phyloP scores from a whole-genome alignment of 2,113 vertebrate genomes.

The Callocephalon fimbriatum region DNA sequence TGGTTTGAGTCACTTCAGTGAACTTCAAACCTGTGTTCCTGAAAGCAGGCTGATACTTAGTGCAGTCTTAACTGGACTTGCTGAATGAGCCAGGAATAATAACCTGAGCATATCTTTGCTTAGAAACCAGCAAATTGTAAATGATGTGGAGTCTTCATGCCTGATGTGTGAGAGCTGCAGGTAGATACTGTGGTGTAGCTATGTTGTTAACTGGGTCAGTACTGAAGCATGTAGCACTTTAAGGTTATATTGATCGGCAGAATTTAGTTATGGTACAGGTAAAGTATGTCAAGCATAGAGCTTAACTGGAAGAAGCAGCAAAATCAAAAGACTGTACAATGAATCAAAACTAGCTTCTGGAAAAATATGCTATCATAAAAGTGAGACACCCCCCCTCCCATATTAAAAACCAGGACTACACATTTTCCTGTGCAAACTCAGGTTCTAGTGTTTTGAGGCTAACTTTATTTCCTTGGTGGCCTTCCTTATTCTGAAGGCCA shows the following conservation, averaged over 20 bases:
- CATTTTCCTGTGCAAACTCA: background rate
- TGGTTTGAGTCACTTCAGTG: background rate
- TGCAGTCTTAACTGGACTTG: background rate
- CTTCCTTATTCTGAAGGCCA: background rate
- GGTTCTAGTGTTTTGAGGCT: background rate
- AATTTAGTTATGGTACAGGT: background rate
- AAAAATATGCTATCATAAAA: background rate
- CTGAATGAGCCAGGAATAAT: background rate
- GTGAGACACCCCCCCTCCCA: accelerated
- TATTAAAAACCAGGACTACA: background rate
- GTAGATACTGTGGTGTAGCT: background rate
- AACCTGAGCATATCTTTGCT: background rate
- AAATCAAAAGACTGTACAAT: background rate
- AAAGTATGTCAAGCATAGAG: background rate
- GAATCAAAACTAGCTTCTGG: background rate
- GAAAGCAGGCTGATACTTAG: background rate
- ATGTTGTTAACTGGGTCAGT: background rate
- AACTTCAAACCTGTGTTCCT: background rate
- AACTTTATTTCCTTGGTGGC: background rate
- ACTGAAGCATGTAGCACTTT: background rate
- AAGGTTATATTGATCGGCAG: background rate
- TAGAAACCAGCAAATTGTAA: background rate
- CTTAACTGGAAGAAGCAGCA: background rate
- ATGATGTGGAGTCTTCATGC: background rate
- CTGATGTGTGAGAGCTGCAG: background rate